Evolutionary conservation across 2,797 vertebrate species (phyloP), one percentile per base, ranked within the genome.

Genomic region (Atherinosoma microstoma): DNA sequence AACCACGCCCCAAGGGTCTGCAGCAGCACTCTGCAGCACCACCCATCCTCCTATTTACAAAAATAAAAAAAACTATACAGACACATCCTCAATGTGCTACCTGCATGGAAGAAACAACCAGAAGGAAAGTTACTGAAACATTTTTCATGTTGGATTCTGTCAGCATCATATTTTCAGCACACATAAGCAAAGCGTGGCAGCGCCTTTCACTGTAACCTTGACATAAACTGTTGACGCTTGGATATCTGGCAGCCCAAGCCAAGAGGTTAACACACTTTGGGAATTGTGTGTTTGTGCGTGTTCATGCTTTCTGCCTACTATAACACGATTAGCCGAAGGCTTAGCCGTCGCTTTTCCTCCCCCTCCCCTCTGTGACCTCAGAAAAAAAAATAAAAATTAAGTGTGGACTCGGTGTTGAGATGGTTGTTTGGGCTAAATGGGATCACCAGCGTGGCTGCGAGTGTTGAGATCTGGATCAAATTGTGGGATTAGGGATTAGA

Each of bases 261-360:
- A 76, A 80, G 58, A 89, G 88, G 90, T 87, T 91, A 90, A 91
- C 84, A 69, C 82, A 84, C 87, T 86, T 64, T 84, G 58, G 58
- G 63, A 12, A 70, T 42, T 75, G 83, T 63, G 4, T 42, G 79
- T 47, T 1, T 27, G 63, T 29, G 68, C 13, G 57, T 18, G 36
- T 1, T 0, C 56, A 29, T 60, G 75, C 68, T 72, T 82, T 78
- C 80, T 75, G 76, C 84, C 76, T 67, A 73, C 68, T 11, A 70
- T 91, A 90, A 91, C 88, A 66, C 22, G 84, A 93, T 92, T 87
- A 92, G 81, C 79, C 42, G 11, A 75, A 80, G 76, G 84, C 92
- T 91, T 84, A 85, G 84, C 89, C 84, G 84, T 88, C 88, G 84
- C 77, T 87, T 89, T 84, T 67, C 18, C 58, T 75, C 67, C 7